Conservation (phyloP, 2,113 vertebrate genomes). For the pig (Sus scrofa) region T2T-Sscrofa CM000815.6:40638501-40639000, state of each 20-base stretch:
- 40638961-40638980: not conserved
- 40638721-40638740: too few relatives aligned
- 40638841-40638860: not conserved
- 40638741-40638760: too few relatives aligned
- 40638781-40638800: too few relatives aligned
- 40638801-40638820: slow-evolving; percentile 4
- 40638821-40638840: not conserved
- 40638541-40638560: not conserved
- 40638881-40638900: not conserved
- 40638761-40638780: too few relatives aligned
- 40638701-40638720: too few relatives aligned
- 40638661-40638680: too few relatives aligned
- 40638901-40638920: not conserved
- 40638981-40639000: not conserved
- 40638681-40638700: too few relatives aligned
- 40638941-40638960: not conserved
- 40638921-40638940: slow-evolving; percentile 18
- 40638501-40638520: not conserved
- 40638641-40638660: too few relatives aligned
- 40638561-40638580: slow-evolving; percentile 10
- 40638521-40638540: not conserved
- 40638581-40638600: not conserved
- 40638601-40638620: too few relatives aligned
- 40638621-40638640: too few relatives aligned
- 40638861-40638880: not conserved